Evolutionary conservation across 1,140 invertebrate species (phyloP).

Genomic region (Homalodisca vitripennis): DNA sequence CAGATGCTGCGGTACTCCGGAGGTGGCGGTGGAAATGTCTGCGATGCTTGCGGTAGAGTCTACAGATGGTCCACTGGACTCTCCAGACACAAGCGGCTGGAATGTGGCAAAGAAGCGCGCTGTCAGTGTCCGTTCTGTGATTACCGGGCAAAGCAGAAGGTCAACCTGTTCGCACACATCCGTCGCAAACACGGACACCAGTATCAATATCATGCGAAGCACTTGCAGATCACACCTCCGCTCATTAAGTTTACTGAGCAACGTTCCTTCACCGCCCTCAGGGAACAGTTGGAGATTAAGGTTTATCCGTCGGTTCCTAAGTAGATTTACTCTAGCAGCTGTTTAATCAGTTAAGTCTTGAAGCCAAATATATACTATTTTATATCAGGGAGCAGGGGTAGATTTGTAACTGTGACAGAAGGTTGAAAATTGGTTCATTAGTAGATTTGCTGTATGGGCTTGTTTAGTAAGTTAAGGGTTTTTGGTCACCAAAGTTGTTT

Average conservation of each 20-base stretch:
- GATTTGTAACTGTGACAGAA: too few relatives aligned
- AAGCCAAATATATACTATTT: too few relatives aligned
- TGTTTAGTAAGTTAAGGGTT: too few relatives aligned
- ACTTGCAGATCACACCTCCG: neutral
- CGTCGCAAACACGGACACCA: slow-evolving; percentile 2
- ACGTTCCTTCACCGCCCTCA: neutral
- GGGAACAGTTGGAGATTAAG: neutral
- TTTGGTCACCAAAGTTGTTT: too few relatives aligned
- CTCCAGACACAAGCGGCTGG: slow-evolving; percentile 54
- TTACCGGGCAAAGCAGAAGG: slow-evolving; percentile 46
- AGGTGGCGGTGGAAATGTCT: slow-evolving; percentile 21
- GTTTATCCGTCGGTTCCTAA: slow-evolving; percentile 9
- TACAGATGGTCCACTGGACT: slow-evolving; percentile 55
- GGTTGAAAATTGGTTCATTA: too few relatives aligned
- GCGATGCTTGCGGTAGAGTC: slow-evolving; percentile 22
- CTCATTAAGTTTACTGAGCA: neutral
- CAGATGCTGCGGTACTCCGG: slow-evolving; percentile 15
- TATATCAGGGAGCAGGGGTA: too few relatives aligned
- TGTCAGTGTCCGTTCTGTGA: slow-evolving; percentile 45
- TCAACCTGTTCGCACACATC: slow-evolving; percentile 26
- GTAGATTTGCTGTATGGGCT: too few relatives aligned
- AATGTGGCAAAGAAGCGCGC: slow-evolving; percentile 54
- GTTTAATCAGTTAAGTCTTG: too few relatives aligned
- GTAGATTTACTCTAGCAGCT: too few relatives aligned
- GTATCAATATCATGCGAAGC: neutral